Evolutionary conservation across 2,888 invertebrate species (phyloP).

Genomic region (Noctua pronuba): DNA sequence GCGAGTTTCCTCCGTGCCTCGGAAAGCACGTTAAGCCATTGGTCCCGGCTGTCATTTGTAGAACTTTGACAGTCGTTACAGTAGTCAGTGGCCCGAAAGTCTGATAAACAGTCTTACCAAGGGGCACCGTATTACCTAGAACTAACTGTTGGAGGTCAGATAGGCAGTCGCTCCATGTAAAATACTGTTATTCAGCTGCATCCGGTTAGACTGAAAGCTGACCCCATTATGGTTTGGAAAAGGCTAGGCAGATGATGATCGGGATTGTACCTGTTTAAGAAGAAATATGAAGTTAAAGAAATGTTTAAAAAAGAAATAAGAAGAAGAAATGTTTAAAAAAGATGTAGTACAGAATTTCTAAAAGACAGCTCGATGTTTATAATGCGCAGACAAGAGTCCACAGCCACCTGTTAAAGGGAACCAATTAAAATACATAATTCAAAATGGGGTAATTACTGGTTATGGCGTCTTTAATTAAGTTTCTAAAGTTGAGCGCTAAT

Average conservation of each 20-base stretch:
- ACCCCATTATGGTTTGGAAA: not conserved
- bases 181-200: not conserved
- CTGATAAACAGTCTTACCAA: not conserved
- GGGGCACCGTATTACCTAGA: not conserved
- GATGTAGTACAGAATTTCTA: not conserved
- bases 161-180: not conserved
- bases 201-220: not conserved
- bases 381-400: slow-evolving; percentile 4
- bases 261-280: not conserved
- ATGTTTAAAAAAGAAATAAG: too few species aligned
- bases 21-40: too few species aligned
- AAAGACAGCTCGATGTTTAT: not conserved
- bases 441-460: slow-evolving; percentile 53
- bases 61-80: not conserved
- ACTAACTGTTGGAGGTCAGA: not conserved
- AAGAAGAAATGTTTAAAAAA: too few species aligned
- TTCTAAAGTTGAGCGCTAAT: slow-evolving; percentile 52
- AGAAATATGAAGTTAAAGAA: too few species aligned
- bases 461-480: slow-evolving; percentile 55
- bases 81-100: not conserved
- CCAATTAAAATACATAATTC: slow-evolving; percentile 54
- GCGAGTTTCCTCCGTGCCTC: not conserved
- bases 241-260: not conserved
- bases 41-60: not conserved
- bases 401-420: slow-evolving; percentile 42